Conservation (phyloP, 2,888 invertebrate genomes). For the Azorinus chamasolen region DNA sequence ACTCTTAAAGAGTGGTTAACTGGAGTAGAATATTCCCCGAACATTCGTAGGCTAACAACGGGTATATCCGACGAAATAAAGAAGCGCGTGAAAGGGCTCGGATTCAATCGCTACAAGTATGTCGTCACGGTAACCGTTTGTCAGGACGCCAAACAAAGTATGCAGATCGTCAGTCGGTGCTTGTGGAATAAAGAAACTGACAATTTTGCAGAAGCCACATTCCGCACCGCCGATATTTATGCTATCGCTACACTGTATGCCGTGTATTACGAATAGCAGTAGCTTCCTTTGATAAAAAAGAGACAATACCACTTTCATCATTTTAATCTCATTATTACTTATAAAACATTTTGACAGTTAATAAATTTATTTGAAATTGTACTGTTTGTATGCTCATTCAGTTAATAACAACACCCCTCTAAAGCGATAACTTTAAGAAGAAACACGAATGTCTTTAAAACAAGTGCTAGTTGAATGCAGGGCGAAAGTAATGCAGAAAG, state of each 20-base stretch:
- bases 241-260: conserved; percentile 81
- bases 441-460: too few relatives aligned
- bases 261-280: conserved; percentile 78
- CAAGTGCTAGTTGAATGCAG: too few relatives aligned
- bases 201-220: conserved; percentile 79
- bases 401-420: too few relatives aligned
- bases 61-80: conserved; percentile 82
- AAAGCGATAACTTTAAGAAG: too few relatives aligned
- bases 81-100: conserved; percentile 79
- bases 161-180: conserved; percentile 78
- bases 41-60: conserved; percentile 72
- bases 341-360: too few relatives aligned
- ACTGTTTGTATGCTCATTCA: too few relatives aligned
- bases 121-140: conserved; percentile 82
- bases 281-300: neutral
- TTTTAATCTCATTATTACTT: neutral
- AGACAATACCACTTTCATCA: neutral
- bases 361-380: too few relatives aligned
- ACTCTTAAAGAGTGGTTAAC: conserved; percentile 79
- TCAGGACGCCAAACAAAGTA: conserved; percentile 79
- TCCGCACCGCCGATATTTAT: conserved; percentile 75
- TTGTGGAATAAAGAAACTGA: conserved; percentile 83
- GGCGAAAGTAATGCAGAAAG: too few relatives aligned
- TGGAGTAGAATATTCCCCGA: conserved; percentile 79
- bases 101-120: conserved; percentile 80